Base-by-base conservation (phyloP, 2,888 invertebrate genomes). In the Gibbula magus region DNA sequence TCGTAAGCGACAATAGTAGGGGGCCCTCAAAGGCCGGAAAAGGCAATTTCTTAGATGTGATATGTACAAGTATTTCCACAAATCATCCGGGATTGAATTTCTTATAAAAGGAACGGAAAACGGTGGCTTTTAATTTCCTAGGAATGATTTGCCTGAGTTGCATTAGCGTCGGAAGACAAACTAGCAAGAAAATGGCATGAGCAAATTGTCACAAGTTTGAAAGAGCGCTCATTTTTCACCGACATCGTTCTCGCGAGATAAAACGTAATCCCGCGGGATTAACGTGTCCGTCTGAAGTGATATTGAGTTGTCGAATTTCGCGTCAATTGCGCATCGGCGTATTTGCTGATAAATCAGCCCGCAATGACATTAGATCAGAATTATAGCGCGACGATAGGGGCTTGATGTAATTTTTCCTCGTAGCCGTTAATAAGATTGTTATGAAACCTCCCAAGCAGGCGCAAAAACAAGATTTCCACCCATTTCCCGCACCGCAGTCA, bases 331-430 rank as follows among this genome's bases (percentile, higher is more conserved):
- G 53, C 35, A 52, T 75, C 54, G 53, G 25, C 54, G 75, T 75
- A 54, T 75, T 75, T 75, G 75, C 75, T 53, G 53, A 75, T 75
- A 75, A 75, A 75, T 75, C 75, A 75, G 53, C 20, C 29, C 54
- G 75, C 25, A 75, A 75, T 75, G 29, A 54, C 32, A 54, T 75
- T 75, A 53, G 54, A 75, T 35, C 53, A 32, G 54, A 75, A 75
- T 75, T 75, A 75, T 54, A 54, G 53, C 35, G n/a, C 70, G 29
- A 32, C 35, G 54, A 20, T 75, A 75, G 75, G 53, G n/a, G 35
- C 54, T 75, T 54, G 53, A 75, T 75, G 75, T 54, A 53, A 75
- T 75, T 25, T 75, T 75, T 75, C 75, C 75, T 52, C 75, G 54
- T n/a, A 70, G 70, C 35, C 70, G 39, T 35, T 39, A 35, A 70